Base-by-base conservation (phyloP, 2,113 vertebrate species). In the Nesoenas mayeri region DNA sequence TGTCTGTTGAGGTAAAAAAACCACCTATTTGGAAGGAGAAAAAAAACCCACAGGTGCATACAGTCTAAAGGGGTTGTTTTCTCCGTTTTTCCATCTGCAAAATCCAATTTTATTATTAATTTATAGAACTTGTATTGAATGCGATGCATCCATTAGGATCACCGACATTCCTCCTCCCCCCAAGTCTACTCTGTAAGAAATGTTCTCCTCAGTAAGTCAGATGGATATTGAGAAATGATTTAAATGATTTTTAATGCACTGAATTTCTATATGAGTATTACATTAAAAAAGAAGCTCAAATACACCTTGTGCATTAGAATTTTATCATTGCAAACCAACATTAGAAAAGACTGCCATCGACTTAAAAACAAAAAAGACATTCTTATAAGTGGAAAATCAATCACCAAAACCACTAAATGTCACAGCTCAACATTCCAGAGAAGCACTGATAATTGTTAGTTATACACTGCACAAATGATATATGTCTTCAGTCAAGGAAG, bases 331-430 rank as follows among this genome's bases (percentile, higher is more conserved):
- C 78, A 96, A 95, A 90, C 57, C 91, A 97, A 97, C 95, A 97
- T 95, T 96, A 97, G 91, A 90, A 95, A 97, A 97, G 88, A 86
- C 53, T 96, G 90, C 74, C 93, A 97, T 93, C 0, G 69, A 97
- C 94, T 98, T 97, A 96, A 98, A 98, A 98, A 97, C 96, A 98
- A 98, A 97, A 96, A 98, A 97, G 97, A 98, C 97, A 97, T 98
- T 98, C 96, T 97, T 97, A 38, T 97, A 98, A 98, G 96, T 97
- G 93, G 95, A 98, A 98, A 98, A 98, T 98, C 98, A 97, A 98
- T 98, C 97, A 97, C 93, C 70, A 97, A 95, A 97, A 91, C 93
- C 97, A 98, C 95, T 98, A 97, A 98, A 98, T 98, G 97, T 97
- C 98, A 97, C 92, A 97, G 96, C 92, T 97, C 95, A 96, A 95